Percentiles rank a stretch among this genome's conserved stretches.
Conservation (phyloP, 2,888 invertebrate species). For the Thymelicus lineola region DNA sequence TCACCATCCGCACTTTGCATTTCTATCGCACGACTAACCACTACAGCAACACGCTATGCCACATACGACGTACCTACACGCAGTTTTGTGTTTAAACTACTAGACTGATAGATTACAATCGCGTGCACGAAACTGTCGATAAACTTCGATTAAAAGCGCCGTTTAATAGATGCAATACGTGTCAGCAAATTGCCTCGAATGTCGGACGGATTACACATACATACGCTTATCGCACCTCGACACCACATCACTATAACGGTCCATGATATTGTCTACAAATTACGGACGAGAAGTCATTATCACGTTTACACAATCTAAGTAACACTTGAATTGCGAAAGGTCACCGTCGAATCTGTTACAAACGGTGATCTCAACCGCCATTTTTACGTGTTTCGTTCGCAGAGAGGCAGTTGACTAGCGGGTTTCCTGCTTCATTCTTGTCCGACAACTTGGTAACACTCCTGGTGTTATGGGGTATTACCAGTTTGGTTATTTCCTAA, state of each 20-base stretch:
- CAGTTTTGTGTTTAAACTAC: conserved; percentile 8
- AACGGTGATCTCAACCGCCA: not conserved
- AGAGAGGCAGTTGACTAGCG: not conserved
- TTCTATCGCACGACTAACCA: conserved; percentile 36
- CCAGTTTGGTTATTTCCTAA: too few species aligned
- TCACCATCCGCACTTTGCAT: conserved; percentile 52
- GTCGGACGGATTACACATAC: conserved; percentile 24
- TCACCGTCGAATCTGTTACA: not conserved
- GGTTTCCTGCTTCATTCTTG: not conserved
- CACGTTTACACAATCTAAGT: not conserved
- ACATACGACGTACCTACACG: conserved; percentile 1
- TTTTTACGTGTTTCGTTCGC: not conserved
- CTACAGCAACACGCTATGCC: not conserved
- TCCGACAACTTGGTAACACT: not conserved
- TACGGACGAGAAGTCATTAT: not conserved
- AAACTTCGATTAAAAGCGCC: conserved; percentile 14
- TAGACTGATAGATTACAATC: conserved; percentile 6
- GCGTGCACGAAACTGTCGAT: conserved; percentile 13
- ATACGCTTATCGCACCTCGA: conserved; percentile 38
- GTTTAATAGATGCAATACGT: conserved; percentile 29
- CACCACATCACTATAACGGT: not conserved
- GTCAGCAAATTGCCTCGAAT: conserved; percentile 39
- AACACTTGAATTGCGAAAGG: not conserved
- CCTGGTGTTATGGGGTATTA: not conserved
- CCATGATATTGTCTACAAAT: not conserved